Evolutionary conservation across 2,113 vertebrate genomes (phyloP), one percentile per base, ranked within the genome.

Genomic region (Caracal caracal): DNA sequence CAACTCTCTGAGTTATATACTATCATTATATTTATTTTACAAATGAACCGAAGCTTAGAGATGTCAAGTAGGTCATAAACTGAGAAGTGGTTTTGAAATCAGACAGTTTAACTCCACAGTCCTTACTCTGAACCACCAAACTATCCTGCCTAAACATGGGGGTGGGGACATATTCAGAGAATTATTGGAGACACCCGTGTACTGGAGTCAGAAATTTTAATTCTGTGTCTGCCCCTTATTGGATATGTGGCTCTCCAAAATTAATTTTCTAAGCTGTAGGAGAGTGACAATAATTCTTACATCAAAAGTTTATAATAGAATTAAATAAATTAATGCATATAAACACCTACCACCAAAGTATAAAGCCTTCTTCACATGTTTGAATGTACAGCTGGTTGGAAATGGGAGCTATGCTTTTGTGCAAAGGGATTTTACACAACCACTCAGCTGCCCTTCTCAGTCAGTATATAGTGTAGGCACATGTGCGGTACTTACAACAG

Each of bases 261-360:
- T 83, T 90, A 85, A 30, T 56, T 86, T 68, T 93, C 37, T 83
- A 43, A 88, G 70, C 79, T 87, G 28, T 47, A 79, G 22, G 97
- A 90, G 78, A 63, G 19, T 28, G 30, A 51, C 33, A 56, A 40
- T 15, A 90, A 30, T 59, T 75, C 51, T 87, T 90, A 61, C 19
- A 88, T 81, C 17, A 81, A 47, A 87, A 28, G n/a, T 59, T 85
- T 88, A 26, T n/a, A 59, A 7, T 53, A 85, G 10, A 61, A 61
- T 53, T 81, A 79, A 65, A 63, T 78, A 53, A 83, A 88, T 19
- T 40, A 82, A 85, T 73, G 20, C 33, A 56, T 20, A 82, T 22
- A 78, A 76, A 86, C 22, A 71, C 24, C 51, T 78, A 10, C 9
- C 17, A 80, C 13, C 37, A 73, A 89, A 83, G 11, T 71, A 40